Percentiles rank a stretch among this genome's conserved stretches.
Evolutionary conservation across 1,140 invertebrate species (phyloP).

Genomic region (Euglossa dilemma): DNA sequence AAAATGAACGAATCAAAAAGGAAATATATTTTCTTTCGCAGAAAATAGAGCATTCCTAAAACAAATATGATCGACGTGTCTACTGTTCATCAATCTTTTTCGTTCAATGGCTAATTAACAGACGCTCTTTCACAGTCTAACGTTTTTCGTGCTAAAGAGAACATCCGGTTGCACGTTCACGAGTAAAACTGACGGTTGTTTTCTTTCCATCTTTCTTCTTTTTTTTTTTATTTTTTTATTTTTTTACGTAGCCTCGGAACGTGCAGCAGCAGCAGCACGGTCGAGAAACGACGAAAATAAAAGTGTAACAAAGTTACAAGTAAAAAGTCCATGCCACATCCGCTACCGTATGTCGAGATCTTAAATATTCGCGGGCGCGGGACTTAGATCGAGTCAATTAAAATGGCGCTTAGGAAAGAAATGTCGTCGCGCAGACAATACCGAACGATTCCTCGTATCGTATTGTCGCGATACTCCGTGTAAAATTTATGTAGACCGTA

Average conservation of each 20-base stretch:
- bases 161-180: constrained; percentile 46
- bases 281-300: constrained; percentile 51
- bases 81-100: background rate
- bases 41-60: background rate
- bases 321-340: constrained; percentile 57
- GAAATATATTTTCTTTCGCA: too few relatives aligned
- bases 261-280: constrained; percentile 8
- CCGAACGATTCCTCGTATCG: background rate
- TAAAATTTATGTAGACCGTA: background rate
- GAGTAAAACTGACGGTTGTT: constrained; percentile 27
- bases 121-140: constrained; percentile 6
- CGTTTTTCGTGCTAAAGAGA: constrained; percentile 30
- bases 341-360: constrained; percentile 7
- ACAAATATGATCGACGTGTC: background rate
- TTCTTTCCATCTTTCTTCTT: constrained; percentile 3
- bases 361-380: constrained; percentile 10
- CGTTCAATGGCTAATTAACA: constrained; percentile 26
- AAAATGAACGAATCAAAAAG: background rate
- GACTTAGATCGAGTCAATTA: constrained; percentile 21
- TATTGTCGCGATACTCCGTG: background rate
- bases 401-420: background rate
- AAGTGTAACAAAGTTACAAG: constrained; percentile 50
- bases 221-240: background rate
- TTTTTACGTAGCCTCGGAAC: background rate
- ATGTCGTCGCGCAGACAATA: too few relatives aligned